Evolutionary conservation across 2,888 invertebrate genomes (phyloP).

Genomic region (Hecatera dysodea): DNA sequence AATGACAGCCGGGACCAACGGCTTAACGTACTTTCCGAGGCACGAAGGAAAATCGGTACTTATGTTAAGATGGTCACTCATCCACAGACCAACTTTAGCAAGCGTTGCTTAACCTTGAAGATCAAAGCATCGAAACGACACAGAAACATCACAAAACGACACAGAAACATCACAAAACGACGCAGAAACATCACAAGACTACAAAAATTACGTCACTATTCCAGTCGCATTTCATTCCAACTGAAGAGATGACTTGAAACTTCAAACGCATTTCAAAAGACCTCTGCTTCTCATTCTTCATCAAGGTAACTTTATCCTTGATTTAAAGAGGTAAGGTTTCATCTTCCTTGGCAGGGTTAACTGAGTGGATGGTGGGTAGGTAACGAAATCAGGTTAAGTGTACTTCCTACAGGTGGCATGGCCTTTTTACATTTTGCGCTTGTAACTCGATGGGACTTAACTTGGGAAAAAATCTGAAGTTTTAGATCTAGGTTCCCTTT

Average conservation of each 20-base stretch:
- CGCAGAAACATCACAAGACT: constrained; percentile 19
- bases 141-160: no score
- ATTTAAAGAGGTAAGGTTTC: constrained; percentile 16
- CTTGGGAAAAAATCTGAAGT: constrained; percentile 47
- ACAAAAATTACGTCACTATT: constrained; percentile 46
- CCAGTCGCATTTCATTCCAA: constrained; percentile 52
- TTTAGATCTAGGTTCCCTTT: constrained; percentile 30
- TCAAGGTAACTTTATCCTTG: constrained; percentile 15
- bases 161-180: no score
- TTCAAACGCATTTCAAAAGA: constrained; percentile 55
- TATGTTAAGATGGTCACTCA: no score
- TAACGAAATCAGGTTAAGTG: constrained; percentile 68
- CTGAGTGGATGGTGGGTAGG: constrained; percentile 37
- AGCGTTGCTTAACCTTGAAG: no score
- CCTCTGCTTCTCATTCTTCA: neutral
- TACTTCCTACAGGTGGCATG: constrained; percentile 69
- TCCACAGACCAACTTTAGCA: no score
- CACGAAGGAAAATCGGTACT: no score
- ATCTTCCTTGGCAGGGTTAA: constrained; percentile 23
- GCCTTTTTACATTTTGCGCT: constrained; percentile 67
- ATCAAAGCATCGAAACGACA: no score
- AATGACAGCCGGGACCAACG: no score
- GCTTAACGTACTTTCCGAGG: no score
- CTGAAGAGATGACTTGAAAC: constrained; percentile 51
- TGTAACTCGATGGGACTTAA: constrained; percentile 58